Evolutionary conservation across 1,140 invertebrate species (phyloP), one percentile per base, ranked within the genome.

Genomic region (Telenomus remus): DNA sequence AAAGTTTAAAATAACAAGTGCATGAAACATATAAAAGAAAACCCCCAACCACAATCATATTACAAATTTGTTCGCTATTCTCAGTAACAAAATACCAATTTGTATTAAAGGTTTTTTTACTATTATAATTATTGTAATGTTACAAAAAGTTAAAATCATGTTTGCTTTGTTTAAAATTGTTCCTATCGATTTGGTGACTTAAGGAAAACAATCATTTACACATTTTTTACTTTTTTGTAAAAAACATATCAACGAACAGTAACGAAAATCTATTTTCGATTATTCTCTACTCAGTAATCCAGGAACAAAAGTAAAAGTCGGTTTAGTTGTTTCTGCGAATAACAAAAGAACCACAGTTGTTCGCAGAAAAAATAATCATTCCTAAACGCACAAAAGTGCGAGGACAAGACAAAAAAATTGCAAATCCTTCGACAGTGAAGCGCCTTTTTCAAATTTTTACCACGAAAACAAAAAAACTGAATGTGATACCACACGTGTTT

Each of bases 221-320:
- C n/a, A 11, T 39, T 39, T 4, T 49, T 49, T 60, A 39, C 19
- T 51, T 44, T 50, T 34, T 50, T 39, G 39, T 57, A 47, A 47
- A 72, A 64, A 64, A 72, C 59, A 63, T 63, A 72, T 72, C 68
- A 72, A 71, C 49, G 49, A 59, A 27, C n/a, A 39, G 35, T 44
- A 9, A 55, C 42, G 10, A 53, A 39, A 61, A 46, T 53, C 43
- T 53, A 61, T 35, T 59, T 59, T 59, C 7, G 12, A 43, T 27
- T 11, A 39, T 10, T 39, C 9, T 39, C 37, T n/a, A 39, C n/a
- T 39, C 1, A 11, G 37, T 39, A n/a, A 39, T 11, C n/a, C 1
- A n/a, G 3, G 9, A 10, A n/a, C n/a, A 39, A 35, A 5, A 35
- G 34, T 11, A 39, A 39, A 39, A 39, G 37, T 27, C 19, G 6